A percentile compares a stretch with the other conserved stretches of the same genome.
These are phyloP conservation scores for Triplophysa tibetana DNA, from an alignment of 2,113 vertebrate genomes.

Conservation along the genomic window DNA sequence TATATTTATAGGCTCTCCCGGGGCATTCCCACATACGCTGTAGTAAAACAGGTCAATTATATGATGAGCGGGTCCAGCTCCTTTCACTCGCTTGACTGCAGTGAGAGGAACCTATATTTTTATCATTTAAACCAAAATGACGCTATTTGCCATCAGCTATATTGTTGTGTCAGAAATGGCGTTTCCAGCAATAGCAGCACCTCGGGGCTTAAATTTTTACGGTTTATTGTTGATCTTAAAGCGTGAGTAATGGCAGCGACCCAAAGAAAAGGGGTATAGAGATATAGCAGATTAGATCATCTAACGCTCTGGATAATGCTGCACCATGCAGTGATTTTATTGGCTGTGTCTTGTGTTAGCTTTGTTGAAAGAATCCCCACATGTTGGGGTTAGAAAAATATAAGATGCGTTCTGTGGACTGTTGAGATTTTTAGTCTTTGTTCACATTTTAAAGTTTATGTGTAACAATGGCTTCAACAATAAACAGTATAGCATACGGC, in stretches of 20 bases:
- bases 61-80: constrained; percentile 32
- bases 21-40: constrained; percentile 41
- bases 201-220: constrained; percentile 24
- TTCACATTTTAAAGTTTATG: constrained; percentile 1
- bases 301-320: constrained; percentile 26
- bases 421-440: constrained; percentile 21
- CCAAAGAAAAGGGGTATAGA: constrained; percentile 32
- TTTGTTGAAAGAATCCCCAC: constrained; percentile 22
- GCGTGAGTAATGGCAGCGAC: constrained; percentile 10
- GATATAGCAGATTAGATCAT: constrained; percentile 40
- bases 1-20: constrained; percentile 43
- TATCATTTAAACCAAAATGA: constrained; percentile 31
- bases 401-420: constrained; percentile 1
- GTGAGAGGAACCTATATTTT: not conserved
- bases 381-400: constrained; percentile 20
- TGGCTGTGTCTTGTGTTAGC: constrained; percentile 22
- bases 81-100: constrained; percentile 1
- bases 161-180: constrained; percentile 2
- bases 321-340: constrained; percentile 27
- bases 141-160: constrained; percentile 14
- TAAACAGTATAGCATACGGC: not conserved
- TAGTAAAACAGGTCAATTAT: constrained; percentile 45
- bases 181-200: constrained; percentile 8
- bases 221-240: constrained; percentile 28
- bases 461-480: not conserved